phyloP scores from a whole-genome alignment of 2,797 vertebrate species.

The Cossypha niveicapilla region DNA sequence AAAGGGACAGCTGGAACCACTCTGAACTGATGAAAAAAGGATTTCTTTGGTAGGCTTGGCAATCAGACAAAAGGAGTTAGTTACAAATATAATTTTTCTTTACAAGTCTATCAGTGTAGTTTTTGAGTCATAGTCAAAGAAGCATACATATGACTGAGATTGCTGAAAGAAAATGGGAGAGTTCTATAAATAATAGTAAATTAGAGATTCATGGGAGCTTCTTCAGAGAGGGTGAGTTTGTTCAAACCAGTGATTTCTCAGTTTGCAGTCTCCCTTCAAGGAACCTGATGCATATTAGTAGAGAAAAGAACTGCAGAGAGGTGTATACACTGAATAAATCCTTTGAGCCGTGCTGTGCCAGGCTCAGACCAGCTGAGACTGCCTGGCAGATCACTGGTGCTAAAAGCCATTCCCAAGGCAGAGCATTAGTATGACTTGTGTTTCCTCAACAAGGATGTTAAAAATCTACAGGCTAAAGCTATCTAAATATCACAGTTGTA shows the following conservation, averaged over 20 bases:
- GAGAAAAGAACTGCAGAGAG: background rate
- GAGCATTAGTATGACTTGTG: background rate
- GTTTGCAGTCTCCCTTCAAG: background rate
- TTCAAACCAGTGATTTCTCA: background rate
- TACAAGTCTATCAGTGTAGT: background rate
- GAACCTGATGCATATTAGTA: accelerated
- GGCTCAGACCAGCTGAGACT: background rate
- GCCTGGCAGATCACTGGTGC: accelerated
- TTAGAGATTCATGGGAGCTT: background rate
- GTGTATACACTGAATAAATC: background rate
- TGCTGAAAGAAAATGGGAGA: background rate
- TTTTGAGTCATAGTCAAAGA: background rate
- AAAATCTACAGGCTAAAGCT: background rate
- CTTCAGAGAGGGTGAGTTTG: background rate
- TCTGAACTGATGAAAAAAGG: background rate
- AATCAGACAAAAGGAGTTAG: background rate
- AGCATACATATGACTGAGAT: background rate
- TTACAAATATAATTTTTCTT: background rate
- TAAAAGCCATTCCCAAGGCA: background rate
- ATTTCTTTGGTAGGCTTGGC: background rate
- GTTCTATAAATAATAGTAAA: background rate
- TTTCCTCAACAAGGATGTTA: background rate
- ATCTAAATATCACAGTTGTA: background rate
- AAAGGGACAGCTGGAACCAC: background rate
- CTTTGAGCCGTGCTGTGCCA: accelerated